Evolutionary conservation across 37 sponge, comb jelly and placozoan genomes (phyloP), one percentile per base, ranked within the genome.

Genomic region (Haliclona indistincta): DNA sequence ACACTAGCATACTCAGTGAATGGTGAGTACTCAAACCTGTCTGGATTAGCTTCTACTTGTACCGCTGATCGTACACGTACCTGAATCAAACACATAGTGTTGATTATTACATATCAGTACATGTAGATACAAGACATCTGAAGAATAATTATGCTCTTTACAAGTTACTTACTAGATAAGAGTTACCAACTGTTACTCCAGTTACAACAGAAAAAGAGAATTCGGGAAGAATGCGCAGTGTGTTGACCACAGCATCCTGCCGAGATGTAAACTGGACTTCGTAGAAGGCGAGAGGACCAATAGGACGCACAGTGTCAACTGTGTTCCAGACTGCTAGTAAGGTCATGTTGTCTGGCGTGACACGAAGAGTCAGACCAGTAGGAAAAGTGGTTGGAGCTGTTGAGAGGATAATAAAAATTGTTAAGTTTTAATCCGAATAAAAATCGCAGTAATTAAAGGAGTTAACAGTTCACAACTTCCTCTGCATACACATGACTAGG

Each of bases 401-500:
- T n/a, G n/a, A n/a, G n/a, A n/a, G n/a, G n/a, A n/a, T n/a, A n/a
- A n/a, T n/a, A n/a, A n/a, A n/a, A n/a, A n/a, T n/a, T n/a, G n/a
- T n/a, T 47, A 47, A 8, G 13, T 47, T 47, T 8, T 47, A 47
- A 47, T 17, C 13, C 49, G 13, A 47, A 47, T 47, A 8, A 47
- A 47, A 47, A 47, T 47, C 13, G 8, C 13, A 47, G 13, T 17
- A 47, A 47, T 17, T 13, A 47, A 47, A 47, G 8, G 13, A 47
- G 8, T 8, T 17, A 47, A 47, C 8, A 17, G 49, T 8, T 36
- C 4, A 65, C 49, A 17, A 47, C 49, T 47, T 17, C 13, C 13
- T 61, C 8, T 22, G 40, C 67, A 66, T 56, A 73, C 58, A 54
- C 60, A 73, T n/a, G n/a, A n/a, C n/a, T n/a, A n/a, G n/a, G n/a